phyloP scores from a whole-genome alignment of 1,140 invertebrate genomes.

The Listronotus bonariensis region DNA sequence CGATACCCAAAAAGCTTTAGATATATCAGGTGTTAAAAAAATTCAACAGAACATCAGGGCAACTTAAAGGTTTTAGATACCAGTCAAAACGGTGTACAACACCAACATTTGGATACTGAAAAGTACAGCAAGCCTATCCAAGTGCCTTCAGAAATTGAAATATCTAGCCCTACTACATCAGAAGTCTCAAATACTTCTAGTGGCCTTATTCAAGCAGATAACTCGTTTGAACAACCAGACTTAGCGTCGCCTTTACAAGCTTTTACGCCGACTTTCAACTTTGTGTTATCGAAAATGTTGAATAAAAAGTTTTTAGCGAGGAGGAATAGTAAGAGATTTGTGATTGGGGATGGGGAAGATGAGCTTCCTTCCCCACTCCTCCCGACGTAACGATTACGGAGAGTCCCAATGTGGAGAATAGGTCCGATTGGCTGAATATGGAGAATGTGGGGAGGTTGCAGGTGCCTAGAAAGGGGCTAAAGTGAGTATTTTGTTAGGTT shows the following conservation, averaged over 20 bases:
- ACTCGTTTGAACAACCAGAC: background rate
- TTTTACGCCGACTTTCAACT: conserved; percentile 24
- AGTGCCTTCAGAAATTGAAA: no score
- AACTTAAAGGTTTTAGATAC: no score
- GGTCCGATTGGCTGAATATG: conserved; percentile 21
- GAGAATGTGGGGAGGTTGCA: conserved; percentile 16
- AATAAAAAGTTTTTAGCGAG: conserved; percentile 40
- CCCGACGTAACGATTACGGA: conserved; percentile 43
- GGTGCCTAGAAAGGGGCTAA: conserved; percentile 29
- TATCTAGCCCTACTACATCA: background rate
- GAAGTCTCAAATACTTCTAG: background rate
- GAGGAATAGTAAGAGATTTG: conserved; percentile 53
- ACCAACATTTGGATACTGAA: no score
- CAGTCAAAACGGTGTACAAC: no score
- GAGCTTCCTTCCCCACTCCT: conserved; percentile 35
- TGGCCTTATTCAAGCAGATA: background rate
- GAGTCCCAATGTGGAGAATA: conserved; percentile 29
- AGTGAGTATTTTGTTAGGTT: conserved; percentile 31
- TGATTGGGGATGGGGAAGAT: conserved; percentile 51
- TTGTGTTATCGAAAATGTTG: conserved; percentile 23
- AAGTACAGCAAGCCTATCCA: background rate
- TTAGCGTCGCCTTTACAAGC: background rate
- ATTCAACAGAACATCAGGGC: no score
- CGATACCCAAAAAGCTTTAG: no score
- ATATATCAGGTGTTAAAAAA: no score